phyloP scores from a whole-genome alignment of 2,113 vertebrate species.

The Scatophagus argus region DNA sequence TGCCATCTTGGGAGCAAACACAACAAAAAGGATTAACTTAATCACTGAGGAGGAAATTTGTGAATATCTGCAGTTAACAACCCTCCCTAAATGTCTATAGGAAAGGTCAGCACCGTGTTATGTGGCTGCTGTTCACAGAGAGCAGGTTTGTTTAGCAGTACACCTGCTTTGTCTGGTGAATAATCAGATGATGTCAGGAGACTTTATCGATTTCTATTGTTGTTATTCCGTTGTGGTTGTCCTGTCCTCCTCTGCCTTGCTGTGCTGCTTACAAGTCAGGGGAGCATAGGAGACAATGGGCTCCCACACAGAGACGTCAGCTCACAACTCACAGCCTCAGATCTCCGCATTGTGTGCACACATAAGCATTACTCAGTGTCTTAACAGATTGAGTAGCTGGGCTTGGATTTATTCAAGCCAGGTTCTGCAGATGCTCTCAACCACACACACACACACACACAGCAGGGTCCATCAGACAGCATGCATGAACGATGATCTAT shows the following conservation, averaged over 20 bases:
- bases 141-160: constrained; percentile 26
- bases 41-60: not conserved
- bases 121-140: constrained; percentile 15
- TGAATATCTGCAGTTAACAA: constrained; percentile 19
- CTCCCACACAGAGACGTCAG: constrained; percentile 8
- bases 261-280: constrained; percentile 21
- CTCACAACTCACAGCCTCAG: not conserved
- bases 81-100: not conserved
- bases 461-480: constrained; percentile 33
- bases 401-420: constrained; percentile 45
- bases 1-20: not conserved
- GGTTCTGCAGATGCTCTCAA: constrained; percentile 31
- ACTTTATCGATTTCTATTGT: constrained; percentile 63
- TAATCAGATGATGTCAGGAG: constrained; percentile 54
- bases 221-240: constrained; percentile 30
- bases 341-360: constrained; percentile 2
- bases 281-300: not conserved
- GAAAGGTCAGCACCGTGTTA: constrained; percentile 8
- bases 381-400: constrained; percentile 44
- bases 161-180: constrained; percentile 48
- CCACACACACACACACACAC: not conserved
- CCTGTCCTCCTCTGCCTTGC: constrained; percentile 8
- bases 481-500: constrained; percentile 62
- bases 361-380: constrained; percentile 21
- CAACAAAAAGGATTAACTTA: not conserved